phyloP scores from a whole-genome alignment of 2,888 invertebrate genomes.

The Zhengitettix transpicula region DNA sequence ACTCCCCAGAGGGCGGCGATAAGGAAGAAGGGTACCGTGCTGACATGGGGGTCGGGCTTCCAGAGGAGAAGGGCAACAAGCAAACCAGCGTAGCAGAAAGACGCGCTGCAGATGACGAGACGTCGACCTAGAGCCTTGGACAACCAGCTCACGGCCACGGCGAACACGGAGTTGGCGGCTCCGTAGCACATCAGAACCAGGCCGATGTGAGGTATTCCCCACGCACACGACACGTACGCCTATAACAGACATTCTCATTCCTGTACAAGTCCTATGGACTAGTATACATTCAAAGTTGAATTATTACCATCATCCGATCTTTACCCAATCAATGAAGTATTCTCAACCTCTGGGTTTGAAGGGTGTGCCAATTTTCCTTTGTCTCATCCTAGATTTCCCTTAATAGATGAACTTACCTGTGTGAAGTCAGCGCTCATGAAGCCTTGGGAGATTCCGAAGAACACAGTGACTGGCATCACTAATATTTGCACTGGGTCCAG shows the following conservation, averaged over 20 bases:
- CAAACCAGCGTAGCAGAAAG: constrained; percentile 49
- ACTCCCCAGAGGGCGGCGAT: constrained; percentile 77
- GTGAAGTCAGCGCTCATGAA: constrained; percentile 43
- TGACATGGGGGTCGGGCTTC: constrained; percentile 51
- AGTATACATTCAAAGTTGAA: too few species aligned
- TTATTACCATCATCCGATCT: too few species aligned
- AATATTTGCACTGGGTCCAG: constrained; percentile 41
- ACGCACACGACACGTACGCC: constrained; percentile 61
- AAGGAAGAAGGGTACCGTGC: constrained; percentile 47
- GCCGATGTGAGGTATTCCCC: constrained; percentile 81
- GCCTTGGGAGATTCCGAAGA: constrained; percentile 51
- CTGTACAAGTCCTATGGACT: background rate
- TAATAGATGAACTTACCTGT: constrained; percentile 24
- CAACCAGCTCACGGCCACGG: constrained; percentile 60
- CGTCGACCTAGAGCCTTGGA: constrained; percentile 64
- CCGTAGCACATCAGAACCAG: constrained; percentile 90
- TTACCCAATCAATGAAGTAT: too few species aligned
- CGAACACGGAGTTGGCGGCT: constrained; percentile 70
- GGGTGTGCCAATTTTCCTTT: too few species aligned
- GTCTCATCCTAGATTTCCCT: too few species aligned
- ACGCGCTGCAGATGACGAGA: constrained; percentile 61
- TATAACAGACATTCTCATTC: background rate
- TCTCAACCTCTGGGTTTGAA: too few species aligned
- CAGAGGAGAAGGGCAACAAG: constrained; percentile 51
- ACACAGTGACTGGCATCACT: constrained; percentile 45